Conservation (phyloP, 2,797 vertebrate species). For the Sphenodon punctatus region DNA sequence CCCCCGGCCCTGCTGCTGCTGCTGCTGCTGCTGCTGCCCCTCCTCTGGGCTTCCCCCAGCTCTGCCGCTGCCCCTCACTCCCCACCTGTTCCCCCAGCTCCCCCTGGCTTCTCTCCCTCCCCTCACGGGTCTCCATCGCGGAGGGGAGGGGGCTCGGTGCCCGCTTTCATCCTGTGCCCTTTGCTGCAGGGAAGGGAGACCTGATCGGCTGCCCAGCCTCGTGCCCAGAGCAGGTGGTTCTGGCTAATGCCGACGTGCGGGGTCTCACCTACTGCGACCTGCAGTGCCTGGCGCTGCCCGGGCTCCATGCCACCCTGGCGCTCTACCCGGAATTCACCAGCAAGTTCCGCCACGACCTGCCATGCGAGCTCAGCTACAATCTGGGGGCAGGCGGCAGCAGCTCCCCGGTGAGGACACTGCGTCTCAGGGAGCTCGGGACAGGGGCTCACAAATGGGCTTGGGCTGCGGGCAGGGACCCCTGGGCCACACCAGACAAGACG, state of each 20-base stretch:
- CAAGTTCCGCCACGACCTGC: slow-evolving; percentile 87
- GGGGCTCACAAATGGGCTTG: no score
- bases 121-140: neutral
- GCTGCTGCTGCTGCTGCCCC: no score
- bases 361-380: slow-evolving; percentile 91
- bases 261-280: slow-evolving; percentile 91
- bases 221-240: slow-evolving; percentile 85
- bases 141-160: no score
- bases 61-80: no score
- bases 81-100: no score
- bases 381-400: slow-evolving; percentile 78
- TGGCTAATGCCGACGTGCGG: slow-evolving; percentile 90
- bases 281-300: slow-evolving; percentile 88
- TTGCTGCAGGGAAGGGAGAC: slow-evolving; percentile 85
- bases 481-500: no score
- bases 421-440: neutral
- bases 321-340: slow-evolving; percentile 90
- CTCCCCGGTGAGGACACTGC: slow-evolving; percentile 54
- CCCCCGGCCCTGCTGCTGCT: neutral
- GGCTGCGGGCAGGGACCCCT: no score
- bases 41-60: no score
- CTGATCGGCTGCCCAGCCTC: slow-evolving; percentile 89
- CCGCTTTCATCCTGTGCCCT: neutral
- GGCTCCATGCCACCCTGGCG: slow-evolving; percentile 84
- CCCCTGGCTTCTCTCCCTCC: no score